These are phyloP conservation scores for Micromussa lordhowensis DNA, from an alignment of 92 coral and sea anemone species.

Conservation along the genomic window DNA sequence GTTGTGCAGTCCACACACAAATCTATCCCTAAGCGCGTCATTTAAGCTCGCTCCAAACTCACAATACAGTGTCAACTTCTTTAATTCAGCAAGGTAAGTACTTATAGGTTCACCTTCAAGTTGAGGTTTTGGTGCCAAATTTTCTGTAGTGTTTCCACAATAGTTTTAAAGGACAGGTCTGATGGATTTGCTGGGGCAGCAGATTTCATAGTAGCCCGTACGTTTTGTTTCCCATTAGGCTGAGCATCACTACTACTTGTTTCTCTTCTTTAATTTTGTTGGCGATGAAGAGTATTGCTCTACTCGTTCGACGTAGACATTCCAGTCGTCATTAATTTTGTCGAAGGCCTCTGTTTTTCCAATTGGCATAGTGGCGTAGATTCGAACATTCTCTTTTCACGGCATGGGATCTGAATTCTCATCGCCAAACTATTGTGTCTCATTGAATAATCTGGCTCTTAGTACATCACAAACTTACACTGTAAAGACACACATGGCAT, in stretches of 20 bases:
- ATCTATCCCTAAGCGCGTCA: conserved; percentile 43
- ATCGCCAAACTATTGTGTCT: conserved; percentile 27
- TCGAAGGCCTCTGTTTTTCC: conserved; percentile 53
- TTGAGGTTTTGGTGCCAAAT: conserved; percentile 50
- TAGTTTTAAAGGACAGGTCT: not conserved
- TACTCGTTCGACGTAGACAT: conserved; percentile 4
- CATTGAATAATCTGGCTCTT: not conserved
- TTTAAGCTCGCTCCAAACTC: conserved; percentile 51
- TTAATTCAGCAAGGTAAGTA: too few species aligned
- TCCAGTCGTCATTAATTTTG: conserved; percentile 49
- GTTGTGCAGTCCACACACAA: too few species aligned
- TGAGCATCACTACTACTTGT: conserved; percentile 17
- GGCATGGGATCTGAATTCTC: not conserved
- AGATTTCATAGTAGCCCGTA: conserved; percentile 15
- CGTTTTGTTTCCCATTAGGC: conserved; percentile 39
- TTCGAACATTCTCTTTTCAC: not conserved
- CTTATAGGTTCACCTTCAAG: conserved; percentile 49
- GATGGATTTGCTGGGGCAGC: conserved; percentile 57
- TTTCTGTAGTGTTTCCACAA: conserved; percentile 5
- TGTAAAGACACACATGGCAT: too few species aligned
- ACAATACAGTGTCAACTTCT: not conserved
- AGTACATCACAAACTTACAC: too few species aligned
- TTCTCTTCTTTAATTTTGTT: conserved; percentile 8
- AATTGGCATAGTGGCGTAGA: conserved; percentile 20
- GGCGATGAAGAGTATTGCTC: conserved; percentile 21